A percentile compares a stretch with the other conserved stretches of the same genome.
phyloP scores from a whole-genome alignment of 1,140 invertebrate genomes.

The Hormaphis cornu region DNA sequence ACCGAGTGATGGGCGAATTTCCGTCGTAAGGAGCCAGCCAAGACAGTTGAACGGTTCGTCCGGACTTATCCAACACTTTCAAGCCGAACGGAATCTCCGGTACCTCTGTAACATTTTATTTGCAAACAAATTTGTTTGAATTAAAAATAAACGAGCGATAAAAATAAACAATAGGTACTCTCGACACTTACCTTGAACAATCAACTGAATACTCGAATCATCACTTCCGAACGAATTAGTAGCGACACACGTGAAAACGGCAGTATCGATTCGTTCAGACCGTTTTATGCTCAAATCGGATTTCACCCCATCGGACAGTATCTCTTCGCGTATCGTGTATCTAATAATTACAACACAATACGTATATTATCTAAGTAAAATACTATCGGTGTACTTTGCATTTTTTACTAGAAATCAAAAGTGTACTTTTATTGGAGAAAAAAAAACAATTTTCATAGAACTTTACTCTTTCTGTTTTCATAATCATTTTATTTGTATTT shows the following conservation, averaged over 20 bases:
- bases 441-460: no score
- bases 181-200: constrained; percentile 68
- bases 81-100: constrained; percentile 85
- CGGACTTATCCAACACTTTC: constrained; percentile 84
- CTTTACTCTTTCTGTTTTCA: no score
- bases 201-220: constrained; percentile 89
- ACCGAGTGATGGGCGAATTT: constrained; percentile 85
- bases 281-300: constrained; percentile 82
- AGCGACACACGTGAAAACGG: constrained; percentile 86
- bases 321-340: constrained; percentile 86
- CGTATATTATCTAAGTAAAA: neutral
- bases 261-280: constrained; percentile 81
- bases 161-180: neutral
- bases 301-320: constrained; percentile 71
- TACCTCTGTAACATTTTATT: constrained; percentile 56
- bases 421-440: no score
- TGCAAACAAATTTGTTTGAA: neutral
- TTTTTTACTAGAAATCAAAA: no score
- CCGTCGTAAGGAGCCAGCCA: constrained; percentile 93
- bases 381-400: neutral
- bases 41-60: constrained; percentile 75
- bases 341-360: constrained; percentile 48
- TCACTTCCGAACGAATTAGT: constrained; percentile 92
- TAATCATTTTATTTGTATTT: no score
- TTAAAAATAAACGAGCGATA: neutral